Percentiles rank a stretch among this genome's conserved stretches.
phyloP scores from a whole-genome alignment of 2,888 invertebrate species.

The Mythimna vitellina region DNA sequence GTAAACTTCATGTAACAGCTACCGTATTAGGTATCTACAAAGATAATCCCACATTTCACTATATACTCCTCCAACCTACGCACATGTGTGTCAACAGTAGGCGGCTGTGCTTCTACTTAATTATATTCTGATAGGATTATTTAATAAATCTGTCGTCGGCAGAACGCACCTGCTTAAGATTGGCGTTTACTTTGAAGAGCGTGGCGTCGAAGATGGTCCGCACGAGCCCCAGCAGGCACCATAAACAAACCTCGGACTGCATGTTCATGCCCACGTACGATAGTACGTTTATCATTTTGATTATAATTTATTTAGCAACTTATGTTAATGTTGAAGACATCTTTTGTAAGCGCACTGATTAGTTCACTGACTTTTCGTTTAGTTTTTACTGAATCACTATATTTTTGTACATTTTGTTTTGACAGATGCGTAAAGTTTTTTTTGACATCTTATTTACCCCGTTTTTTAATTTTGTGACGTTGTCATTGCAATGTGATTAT shows the following conservation, averaged over 20 bases:
- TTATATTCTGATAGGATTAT: constrained; percentile 43
- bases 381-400: constrained; percentile 14
- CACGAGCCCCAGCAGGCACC: constrained; percentile 88
- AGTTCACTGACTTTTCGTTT: background rate
- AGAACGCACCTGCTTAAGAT: constrained; percentile 86
- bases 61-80: background rate
- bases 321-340: constrained; percentile 43
- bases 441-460: constrained; percentile 9
- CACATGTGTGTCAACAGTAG: constrained; percentile 26
- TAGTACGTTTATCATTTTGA: constrained; percentile 81
- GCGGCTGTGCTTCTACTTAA: constrained; percentile 33
- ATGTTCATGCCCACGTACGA: constrained; percentile 86
- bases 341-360: constrained; percentile 27
- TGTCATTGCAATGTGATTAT: background rate
- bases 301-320: constrained; percentile 37
- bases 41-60: constrained; percentile 31
- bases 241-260: constrained; percentile 88
- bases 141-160: constrained; percentile 59
- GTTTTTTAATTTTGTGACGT: constrained; percentile 2
- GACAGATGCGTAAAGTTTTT: constrained; percentile 25
- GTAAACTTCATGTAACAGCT: background rate
- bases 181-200: constrained; percentile 88
- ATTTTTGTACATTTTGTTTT: constrained; percentile 40
- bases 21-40: background rate
- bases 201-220: constrained; percentile 90